These are phyloP conservation scores for Oscheius onirici DNA, from an alignment of 2,888 invertebrate species.

Conservation along the genomic window DNA sequence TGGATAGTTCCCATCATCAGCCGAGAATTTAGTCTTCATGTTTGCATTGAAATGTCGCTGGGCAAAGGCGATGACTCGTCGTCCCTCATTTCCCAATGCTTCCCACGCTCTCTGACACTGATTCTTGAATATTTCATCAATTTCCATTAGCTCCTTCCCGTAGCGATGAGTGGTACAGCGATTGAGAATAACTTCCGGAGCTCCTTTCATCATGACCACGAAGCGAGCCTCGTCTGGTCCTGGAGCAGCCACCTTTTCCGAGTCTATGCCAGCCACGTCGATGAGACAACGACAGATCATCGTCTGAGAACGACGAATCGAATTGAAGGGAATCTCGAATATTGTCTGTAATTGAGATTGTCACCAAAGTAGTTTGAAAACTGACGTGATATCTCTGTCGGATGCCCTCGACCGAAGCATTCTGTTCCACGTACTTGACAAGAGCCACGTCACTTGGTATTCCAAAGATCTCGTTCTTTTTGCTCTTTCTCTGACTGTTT, in stretches of 20 bases:
- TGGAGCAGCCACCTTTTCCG: constrained; percentile 25
- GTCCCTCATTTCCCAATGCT: constrained; percentile 66
- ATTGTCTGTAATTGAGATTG: constrained; percentile 45
- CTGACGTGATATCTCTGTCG: constrained; percentile 63
- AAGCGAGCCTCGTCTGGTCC: constrained; percentile 45
- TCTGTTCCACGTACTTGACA: constrained; percentile 65
- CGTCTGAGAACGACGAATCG: constrained; percentile 65
- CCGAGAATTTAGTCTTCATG: constrained; percentile 47
- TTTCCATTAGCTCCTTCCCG: constrained; percentile 54
- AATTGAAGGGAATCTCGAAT: constrained; percentile 70
- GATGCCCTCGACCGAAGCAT: constrained; percentile 66
- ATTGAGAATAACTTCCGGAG: constrained; percentile 66
- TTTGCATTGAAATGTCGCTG: constrained; percentile 62
- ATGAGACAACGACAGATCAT: constrained; percentile 62
- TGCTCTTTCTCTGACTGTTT: constrained; percentile 29
- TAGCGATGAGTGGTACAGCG: constrained; percentile 55
- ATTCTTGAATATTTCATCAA: constrained; percentile 58
- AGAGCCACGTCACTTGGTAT: constrained; percentile 67
- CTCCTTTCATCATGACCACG: constrained; percentile 69
- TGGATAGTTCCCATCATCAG: constrained; percentile 46
- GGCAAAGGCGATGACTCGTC: constrained; percentile 69
- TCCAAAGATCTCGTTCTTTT: constrained; percentile 59
- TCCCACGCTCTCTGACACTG: constrained; percentile 67
- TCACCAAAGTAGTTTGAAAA: neutral
- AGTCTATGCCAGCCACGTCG: constrained; percentile 31